Evolutionary conservation across 2,888 invertebrate species (phyloP).

Genomic region (Pseudococcus jackbeardsleyi): DNA sequence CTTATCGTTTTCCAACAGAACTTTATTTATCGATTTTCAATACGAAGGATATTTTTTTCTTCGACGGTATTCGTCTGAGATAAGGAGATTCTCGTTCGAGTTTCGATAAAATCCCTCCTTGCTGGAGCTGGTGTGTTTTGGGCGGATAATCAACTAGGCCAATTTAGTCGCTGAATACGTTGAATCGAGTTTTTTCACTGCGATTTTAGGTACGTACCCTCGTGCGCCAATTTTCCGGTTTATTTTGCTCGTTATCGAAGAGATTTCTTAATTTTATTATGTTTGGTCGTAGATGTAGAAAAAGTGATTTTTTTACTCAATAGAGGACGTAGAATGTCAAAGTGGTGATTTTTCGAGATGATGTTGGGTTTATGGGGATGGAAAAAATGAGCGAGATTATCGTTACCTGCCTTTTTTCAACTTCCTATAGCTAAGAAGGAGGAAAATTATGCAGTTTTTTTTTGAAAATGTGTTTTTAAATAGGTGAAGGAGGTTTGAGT

Average conservation of each 20-base stretch:
- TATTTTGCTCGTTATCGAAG: slow-evolving; percentile 30
- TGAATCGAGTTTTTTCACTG: neutral
- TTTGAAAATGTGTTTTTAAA: no score
- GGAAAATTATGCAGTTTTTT: no score
- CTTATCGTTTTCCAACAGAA: neutral
- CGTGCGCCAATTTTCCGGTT: slow-evolving; percentile 7
- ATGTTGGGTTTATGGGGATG: no score
- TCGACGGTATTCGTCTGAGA: neutral
- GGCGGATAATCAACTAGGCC: slow-evolving; percentile 9
- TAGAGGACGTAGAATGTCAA: neutral
- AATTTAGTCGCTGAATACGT: neutral
- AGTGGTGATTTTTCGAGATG: neutral
- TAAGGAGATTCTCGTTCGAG: neutral
- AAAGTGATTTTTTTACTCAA: neutral
- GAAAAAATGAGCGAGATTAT: no score
- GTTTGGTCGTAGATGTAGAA: neutral
- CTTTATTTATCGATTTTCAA: slow-evolving; percentile 12
- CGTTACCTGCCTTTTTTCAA: no score
- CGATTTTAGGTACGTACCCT: neutral
- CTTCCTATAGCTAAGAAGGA: no score
- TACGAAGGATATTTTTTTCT: neutral
- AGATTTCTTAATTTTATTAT: slow-evolving; percentile 12
- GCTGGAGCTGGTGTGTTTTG: neutral
- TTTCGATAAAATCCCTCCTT: neutral
- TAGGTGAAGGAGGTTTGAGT: no score